A percentile compares a stretch with the other conserved stretches of the same genome.
Evolutionary conservation across 2,113 vertebrate genomes (phyloP).

Genomic region (Dendropsophus ebraccatus): DNA sequence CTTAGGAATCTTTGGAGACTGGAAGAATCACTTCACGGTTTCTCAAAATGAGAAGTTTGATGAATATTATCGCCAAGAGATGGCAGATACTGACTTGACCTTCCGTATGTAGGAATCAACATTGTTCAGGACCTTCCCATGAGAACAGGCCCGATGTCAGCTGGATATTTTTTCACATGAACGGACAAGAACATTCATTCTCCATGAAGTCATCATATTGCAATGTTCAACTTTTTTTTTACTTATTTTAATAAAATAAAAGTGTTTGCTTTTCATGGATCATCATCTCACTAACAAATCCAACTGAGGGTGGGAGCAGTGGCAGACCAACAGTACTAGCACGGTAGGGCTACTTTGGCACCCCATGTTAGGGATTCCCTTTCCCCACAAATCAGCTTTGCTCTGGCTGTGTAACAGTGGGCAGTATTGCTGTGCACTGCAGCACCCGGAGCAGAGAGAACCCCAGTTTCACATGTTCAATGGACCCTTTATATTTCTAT

Average conservation of each 20-base stretch:
- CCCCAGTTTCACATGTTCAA: too few species aligned
- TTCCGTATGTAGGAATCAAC: constrained; percentile 68
- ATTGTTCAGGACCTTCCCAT: not conserved
- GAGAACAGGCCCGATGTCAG: not conserved
- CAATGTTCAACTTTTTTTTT: not conserved
- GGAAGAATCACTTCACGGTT: constrained; percentile 86
- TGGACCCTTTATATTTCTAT: too few species aligned
- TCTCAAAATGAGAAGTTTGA: constrained; percentile 82
- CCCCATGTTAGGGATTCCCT: too few species aligned
- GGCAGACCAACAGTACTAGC: too few species aligned
- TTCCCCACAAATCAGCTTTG: too few species aligned
- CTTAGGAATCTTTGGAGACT: constrained; percentile 84
- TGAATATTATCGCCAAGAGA: constrained; percentile 70
- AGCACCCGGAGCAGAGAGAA: too few species aligned
- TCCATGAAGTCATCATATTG: not conserved
- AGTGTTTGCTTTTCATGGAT: too few species aligned
- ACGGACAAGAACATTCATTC: not conserved
- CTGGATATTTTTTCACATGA: not conserved
- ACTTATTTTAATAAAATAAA: not conserved
- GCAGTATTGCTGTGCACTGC: too few species aligned
- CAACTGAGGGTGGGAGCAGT: too few species aligned
- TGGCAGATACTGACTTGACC: constrained; percentile 67
- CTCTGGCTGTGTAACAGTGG: too few species aligned
- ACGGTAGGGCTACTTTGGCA: too few species aligned
- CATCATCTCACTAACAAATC: too few species aligned